Percentiles rank a stretch among this genome's conserved stretches.
These are phyloP conservation scores for Macroglossus sobrinus DNA, from an alignment of 2,113 vertebrate genomes.

Conservation along the genomic window DNA sequence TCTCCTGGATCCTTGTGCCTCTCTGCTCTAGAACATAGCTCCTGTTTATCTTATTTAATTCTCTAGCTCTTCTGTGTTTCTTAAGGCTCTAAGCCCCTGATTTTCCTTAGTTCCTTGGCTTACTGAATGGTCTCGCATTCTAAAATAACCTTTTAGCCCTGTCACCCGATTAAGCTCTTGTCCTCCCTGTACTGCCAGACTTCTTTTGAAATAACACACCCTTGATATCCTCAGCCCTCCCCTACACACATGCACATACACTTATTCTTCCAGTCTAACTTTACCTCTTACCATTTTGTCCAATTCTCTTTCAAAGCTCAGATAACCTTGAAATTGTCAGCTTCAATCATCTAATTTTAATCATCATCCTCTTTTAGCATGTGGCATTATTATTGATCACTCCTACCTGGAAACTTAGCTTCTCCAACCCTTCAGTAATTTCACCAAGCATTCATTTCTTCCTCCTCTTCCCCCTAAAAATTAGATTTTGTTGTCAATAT, in stretches of 20 bases:
- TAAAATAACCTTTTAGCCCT: background rate
- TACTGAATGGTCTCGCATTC: background rate
- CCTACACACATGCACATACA: background rate
- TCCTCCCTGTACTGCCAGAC: background rate
- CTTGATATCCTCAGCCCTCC: background rate
- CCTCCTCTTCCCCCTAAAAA: background rate
- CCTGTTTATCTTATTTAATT: background rate
- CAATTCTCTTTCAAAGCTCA: background rate
- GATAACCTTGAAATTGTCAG: background rate
- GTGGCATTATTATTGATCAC: background rate
- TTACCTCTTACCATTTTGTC: background rate
- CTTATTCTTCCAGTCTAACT: background rate
- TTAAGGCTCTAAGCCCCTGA: background rate
- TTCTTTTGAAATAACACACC: background rate
- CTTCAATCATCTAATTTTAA: background rate
- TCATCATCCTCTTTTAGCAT: background rate
- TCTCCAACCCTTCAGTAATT: background rate
- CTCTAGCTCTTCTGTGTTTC: background rate
- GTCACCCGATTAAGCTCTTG: background rate
- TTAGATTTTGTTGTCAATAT: background rate
- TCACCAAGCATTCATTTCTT: background rate
- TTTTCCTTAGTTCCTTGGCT: constrained; percentile 3
- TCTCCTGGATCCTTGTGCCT: background rate
- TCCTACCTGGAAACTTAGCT: background rate
- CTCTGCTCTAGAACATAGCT: background rate